Evolutionary conservation across 2,888 invertebrate species (phyloP).

Genomic region (Limnephilus marmoratus): DNA sequence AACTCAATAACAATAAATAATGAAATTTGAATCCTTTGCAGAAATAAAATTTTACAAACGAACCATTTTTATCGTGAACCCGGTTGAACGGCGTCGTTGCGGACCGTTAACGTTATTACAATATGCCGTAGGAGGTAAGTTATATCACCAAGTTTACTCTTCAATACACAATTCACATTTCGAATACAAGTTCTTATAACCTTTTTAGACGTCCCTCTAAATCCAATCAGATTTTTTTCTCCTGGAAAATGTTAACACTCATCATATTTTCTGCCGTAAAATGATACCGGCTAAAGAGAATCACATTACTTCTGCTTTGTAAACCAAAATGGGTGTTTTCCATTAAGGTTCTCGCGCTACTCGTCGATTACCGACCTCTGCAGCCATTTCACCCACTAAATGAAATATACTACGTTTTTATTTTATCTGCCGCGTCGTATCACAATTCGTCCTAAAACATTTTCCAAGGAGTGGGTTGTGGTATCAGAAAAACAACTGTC

Average conservation of each 20-base stretch:
- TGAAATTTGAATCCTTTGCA: no score
- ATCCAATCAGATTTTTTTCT: not conserved
- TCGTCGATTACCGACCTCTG: not conserved
- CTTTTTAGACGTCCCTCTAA: not conserved
- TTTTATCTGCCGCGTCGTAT: not conserved
- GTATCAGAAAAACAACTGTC: not conserved
- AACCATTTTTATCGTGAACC: not conserved
- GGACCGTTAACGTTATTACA: not conserved
- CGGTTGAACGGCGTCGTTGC: no score
- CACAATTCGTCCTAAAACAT: not conserved
- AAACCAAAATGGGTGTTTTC: constrained; percentile 37
- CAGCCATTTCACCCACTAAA: not conserved
- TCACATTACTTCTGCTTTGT: constrained; percentile 23
- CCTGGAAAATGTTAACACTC: not conserved
- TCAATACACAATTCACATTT: not conserved
- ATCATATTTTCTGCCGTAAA: constrained; percentile 6
- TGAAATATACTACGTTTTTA: not conserved
- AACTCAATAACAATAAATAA: no score
- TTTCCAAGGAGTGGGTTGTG: not conserved
- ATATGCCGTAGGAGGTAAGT: not conserved
- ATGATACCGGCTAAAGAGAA: not conserved
- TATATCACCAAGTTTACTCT: not conserved
- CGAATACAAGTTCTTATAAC: not conserved
- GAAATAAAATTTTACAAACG: no score
- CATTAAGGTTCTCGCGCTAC: constrained; percentile 12